phyloP scores from a whole-genome alignment of 2,888 invertebrate species.

The Oxycera nigricornis region DNA sequence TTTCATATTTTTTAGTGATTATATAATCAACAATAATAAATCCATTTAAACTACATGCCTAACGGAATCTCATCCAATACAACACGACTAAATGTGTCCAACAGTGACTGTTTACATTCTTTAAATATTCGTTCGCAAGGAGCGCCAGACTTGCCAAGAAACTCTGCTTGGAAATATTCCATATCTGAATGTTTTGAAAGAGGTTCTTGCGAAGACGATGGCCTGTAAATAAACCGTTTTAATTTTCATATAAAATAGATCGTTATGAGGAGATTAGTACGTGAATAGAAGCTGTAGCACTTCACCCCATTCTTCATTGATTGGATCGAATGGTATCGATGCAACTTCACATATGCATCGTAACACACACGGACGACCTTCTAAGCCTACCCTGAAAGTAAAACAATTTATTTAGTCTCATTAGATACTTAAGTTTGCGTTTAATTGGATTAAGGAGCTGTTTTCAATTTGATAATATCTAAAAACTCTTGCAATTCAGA shows the following conservation, averaged over 20 bases:
- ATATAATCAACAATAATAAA: too few species aligned
- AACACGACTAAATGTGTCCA: constrained; percentile 57
- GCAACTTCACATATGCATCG: constrained; percentile 80
- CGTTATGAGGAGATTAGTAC: too few species aligned
- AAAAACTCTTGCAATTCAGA: too few species aligned
- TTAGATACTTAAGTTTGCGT: too few species aligned
- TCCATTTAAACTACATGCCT: too few species aligned
- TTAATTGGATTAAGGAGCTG: too few species aligned
- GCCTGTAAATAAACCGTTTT: constrained; percentile 64
- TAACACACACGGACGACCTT: constrained; percentile 74
- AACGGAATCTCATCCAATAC: too few species aligned
- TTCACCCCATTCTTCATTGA: constrained; percentile 77
- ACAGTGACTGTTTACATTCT: constrained; percentile 55
- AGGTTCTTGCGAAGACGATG: constrained; percentile 73
- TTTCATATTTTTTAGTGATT: too few species aligned
- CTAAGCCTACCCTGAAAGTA: constrained; percentile 66
- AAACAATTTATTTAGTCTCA: too few species aligned
- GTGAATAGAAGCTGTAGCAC: constrained; percentile 78
- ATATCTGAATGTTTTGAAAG: constrained; percentile 72
- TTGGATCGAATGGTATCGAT: constrained; percentile 70
- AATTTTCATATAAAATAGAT: too few species aligned
- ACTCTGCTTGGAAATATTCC: constrained; percentile 77
- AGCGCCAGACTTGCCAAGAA: constrained; percentile 65
- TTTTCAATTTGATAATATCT: too few species aligned
- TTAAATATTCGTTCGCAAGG: constrained; percentile 55